Percentiles rank a stretch among this genome's conserved stretches.
These are phyloP conservation scores for Drosophila jambulina DNA, from an alignment of 1,140 invertebrate genomes.

Conservation along the genomic window DNA sequence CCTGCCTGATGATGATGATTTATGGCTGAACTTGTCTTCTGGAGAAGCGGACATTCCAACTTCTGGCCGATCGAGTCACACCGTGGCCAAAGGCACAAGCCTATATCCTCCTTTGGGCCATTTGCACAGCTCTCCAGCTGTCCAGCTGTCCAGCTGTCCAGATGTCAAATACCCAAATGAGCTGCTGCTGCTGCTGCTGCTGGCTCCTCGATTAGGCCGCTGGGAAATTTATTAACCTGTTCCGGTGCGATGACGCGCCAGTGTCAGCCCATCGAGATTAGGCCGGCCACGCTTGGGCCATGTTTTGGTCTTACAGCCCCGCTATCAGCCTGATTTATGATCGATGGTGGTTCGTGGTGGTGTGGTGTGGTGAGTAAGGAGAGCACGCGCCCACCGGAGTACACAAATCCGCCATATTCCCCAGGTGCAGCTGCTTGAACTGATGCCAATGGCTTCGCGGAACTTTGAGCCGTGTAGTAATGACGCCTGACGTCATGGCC, in stretches of 20 bases:
- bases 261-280: slow-evolving; percentile 60
- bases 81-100: slow-evolving; percentile 13
- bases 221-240: slow-evolving; percentile 81
- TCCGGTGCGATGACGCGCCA: slow-evolving; percentile 68
- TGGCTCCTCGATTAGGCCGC: slow-evolving; percentile 43
- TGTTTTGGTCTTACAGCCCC: slow-evolving; percentile 30
- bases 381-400: slow-evolving; percentile 10
- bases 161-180: slow-evolving; percentile 49
- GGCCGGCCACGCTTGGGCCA: slow-evolving; percentile 44
- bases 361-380: slow-evolving; percentile 32
- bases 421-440: slow-evolving; percentile 11
- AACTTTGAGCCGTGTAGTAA: slow-evolving; percentile 12
- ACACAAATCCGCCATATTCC: slow-evolving; percentile 2
- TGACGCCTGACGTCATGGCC: slow-evolving; percentile 38
- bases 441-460: slow-evolving; percentile 21
- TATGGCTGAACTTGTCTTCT: slow-evolving; percentile 80
- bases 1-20: slow-evolving; percentile 64
- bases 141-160: slow-evolving; percentile 13
- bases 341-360: slow-evolving; percentile 24
- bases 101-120: slow-evolving; percentile 14
- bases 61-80: slow-evolving; percentile 36
- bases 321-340: slow-evolving; percentile 57
- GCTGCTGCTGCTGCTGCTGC: slow-evolving; percentile 17
- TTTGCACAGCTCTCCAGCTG: slow-evolving; percentile 21
- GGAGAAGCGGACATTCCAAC: slow-evolving; percentile 46